Conservation (phyloP, 2,888 invertebrate genomes). For the Amiota mariae region DNA sequence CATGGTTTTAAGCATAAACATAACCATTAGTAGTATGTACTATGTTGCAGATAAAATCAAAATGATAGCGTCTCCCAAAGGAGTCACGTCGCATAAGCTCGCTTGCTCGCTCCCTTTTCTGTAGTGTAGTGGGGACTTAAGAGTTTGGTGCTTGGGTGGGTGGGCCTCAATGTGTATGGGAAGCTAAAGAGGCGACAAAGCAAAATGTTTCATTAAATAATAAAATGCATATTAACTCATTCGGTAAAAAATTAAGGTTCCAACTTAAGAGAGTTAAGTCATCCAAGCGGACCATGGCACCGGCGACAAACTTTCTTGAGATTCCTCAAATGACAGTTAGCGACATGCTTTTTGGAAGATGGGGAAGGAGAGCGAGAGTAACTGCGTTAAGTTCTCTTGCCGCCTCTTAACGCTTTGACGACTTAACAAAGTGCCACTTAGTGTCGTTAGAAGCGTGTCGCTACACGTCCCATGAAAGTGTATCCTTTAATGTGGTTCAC, state of each 20-base stretch:
- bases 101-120: neutral
- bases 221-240: conserved; percentile 51
- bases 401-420: conserved; percentile 13
- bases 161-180: neutral
- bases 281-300: no score
- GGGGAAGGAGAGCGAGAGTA: neutral
- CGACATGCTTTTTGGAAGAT: conserved; percentile 7
- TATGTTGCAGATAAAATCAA: conserved; percentile 31
- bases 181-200: neutral
- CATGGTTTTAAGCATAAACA: conserved; percentile 32
- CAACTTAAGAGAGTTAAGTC: neutral
- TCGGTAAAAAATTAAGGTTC: conserved; percentile 2
- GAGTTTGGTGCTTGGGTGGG: conserved; percentile 18
- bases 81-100: conserved; percentile 22
- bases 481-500: neutral
- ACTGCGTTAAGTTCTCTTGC: neutral
- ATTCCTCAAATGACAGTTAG: conserved; percentile 16
- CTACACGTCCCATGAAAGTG: neutral
- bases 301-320: neutral
- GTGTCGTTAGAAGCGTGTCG: conserved; percentile 15
- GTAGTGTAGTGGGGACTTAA: conserved; percentile 11
- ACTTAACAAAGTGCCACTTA: conserved; percentile 27
- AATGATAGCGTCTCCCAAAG: conserved; percentile 36
- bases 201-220: conserved; percentile 54
- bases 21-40: conserved; percentile 35